These are phyloP conservation scores for Copsychus sechellarum DNA, from an alignment of 2,113 vertebrate species.

Conservation along the genomic window DNA sequence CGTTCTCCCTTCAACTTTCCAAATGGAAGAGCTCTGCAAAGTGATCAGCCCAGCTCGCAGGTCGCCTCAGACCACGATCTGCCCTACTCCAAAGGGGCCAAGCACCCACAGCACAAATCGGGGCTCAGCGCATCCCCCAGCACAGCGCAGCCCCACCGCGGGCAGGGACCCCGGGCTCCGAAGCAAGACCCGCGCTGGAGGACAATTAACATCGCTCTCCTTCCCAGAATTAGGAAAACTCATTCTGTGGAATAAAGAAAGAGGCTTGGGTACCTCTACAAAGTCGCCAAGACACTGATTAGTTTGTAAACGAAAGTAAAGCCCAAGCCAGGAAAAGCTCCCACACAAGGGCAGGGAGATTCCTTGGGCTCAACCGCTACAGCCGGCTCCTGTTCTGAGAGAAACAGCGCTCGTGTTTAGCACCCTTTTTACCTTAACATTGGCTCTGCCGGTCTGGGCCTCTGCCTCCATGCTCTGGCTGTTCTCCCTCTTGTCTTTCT, in stretches of 20 bases:
- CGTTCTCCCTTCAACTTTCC: not conserved
- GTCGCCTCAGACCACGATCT: not conserved
- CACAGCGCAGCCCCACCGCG: not conserved
- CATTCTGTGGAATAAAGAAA: not conserved
- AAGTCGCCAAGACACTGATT: not conserved
- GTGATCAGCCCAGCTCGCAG: not conserved
- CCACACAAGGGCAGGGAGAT: not conserved
- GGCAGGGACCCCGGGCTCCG: accelerated
- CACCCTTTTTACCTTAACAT: constrained; percentile 70
- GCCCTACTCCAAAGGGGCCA: not conserved
- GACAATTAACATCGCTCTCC: not conserved
- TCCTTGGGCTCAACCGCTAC: not conserved
- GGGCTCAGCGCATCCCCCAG: not conserved
- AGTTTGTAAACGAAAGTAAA: constrained; percentile 11
- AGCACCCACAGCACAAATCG: not conserved
- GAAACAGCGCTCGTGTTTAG: constrained; percentile 23
- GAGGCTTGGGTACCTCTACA: not conserved
- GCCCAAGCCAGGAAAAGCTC: not conserved
- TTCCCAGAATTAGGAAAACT: not conserved
- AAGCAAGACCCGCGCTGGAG: not conserved
- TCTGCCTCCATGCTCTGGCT: constrained; percentile 73
- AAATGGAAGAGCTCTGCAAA: not conserved
- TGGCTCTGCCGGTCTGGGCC: constrained; percentile 64
- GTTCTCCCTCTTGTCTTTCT: constrained; percentile 70
- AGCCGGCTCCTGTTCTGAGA: constrained; percentile 32